Conservation (phyloP, 2,797 vertebrate species). For the Phylloscopus collybita region DNA sequence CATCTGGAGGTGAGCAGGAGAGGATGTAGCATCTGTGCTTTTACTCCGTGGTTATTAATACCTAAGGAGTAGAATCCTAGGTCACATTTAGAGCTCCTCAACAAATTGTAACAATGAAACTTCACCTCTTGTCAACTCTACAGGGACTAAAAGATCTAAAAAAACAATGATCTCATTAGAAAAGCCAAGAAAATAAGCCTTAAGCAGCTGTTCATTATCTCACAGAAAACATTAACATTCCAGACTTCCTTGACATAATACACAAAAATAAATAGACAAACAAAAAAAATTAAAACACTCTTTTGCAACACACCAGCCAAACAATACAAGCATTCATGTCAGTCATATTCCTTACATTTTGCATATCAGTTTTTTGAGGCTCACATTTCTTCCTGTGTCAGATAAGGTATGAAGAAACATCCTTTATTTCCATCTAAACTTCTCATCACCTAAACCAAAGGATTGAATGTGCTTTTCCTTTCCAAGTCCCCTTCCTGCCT, state of each 20-base stretch:
- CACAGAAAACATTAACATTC: neutral
- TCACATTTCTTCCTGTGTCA: neutral
- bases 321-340: neutral
- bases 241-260: neutral
- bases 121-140: neutral
- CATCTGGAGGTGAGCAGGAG: neutral
- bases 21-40: neutral
- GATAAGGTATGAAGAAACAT: neutral
- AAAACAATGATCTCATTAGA: neutral
- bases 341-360: neutral
- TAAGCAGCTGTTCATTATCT: slow-evolving; percentile 5
- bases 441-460: neutral
- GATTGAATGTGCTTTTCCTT: neutral
- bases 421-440: neutral
- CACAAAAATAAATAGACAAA: neutral
- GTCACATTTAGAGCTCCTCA: neutral
- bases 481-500: neutral
- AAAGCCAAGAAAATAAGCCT: neutral
- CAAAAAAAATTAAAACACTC: neutral
- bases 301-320: neutral
- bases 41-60: neutral
- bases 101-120: neutral
- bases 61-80: neutral
- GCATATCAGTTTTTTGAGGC: neutral
- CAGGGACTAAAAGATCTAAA: neutral